Evolutionary conservation across 2,888 invertebrate genomes (phyloP).

Genomic region (Cryptophagus acutangulus): DNA sequence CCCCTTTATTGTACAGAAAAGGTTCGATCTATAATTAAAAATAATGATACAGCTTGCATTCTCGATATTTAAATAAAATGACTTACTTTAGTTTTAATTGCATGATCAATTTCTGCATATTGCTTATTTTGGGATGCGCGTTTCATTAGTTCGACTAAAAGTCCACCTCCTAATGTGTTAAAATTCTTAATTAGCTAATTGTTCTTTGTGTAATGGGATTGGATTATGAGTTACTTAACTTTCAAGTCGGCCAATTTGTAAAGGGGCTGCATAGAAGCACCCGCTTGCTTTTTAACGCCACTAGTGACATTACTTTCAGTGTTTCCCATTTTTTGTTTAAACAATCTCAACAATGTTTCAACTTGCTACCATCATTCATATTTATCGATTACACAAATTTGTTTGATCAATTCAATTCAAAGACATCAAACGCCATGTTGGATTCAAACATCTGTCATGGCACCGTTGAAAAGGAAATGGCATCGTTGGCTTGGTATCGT

Average conservation of each 20-base stretch:
- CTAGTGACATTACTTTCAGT: slow-evolving; percentile 87
- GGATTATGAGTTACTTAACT: slow-evolving; percentile 53
- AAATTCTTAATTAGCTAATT: no score
- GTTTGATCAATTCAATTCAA: slow-evolving; percentile 1
- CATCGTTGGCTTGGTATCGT: no score
- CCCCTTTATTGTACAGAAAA: slow-evolving; percentile 89
- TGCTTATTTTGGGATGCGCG: slow-evolving; percentile 85
- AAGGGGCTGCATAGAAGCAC: slow-evolving; percentile 73
- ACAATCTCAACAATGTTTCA: no score
- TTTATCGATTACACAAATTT: not conserved
- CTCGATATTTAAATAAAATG: slow-evolving; percentile 7
- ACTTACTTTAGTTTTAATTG: slow-evolving; percentile 72
- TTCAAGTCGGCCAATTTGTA: slow-evolving; percentile 89
- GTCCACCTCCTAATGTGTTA: slow-evolving; percentile 67
- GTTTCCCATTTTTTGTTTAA: slow-evolving; percentile 66
- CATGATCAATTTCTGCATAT: slow-evolving; percentile 87
- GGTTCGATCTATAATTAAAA: slow-evolving; percentile 61
- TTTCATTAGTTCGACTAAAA: slow-evolving; percentile 91
- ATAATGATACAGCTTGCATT: not conserved
- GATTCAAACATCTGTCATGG: no score
- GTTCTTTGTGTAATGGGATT: no score
- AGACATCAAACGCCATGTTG: no score
- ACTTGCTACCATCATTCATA: slow-evolving; percentile 7
- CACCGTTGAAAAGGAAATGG: no score
- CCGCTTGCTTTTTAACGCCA: slow-evolving; percentile 94